Evolutionary conservation across 2,797 vertebrate genomes (phyloP).

Genomic region (Mallotus villosus): DNA sequence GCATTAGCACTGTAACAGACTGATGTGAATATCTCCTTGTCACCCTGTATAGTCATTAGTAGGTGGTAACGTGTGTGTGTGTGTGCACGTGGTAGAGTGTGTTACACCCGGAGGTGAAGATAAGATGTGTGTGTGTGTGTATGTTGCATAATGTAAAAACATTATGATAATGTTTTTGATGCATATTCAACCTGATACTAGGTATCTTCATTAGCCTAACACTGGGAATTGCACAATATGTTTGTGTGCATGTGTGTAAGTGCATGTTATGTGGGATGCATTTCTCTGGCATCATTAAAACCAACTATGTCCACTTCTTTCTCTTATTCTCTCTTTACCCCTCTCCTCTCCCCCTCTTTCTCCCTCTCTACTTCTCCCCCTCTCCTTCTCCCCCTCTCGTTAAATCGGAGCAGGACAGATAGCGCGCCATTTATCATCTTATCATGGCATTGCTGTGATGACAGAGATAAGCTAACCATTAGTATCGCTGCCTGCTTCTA

Average conservation of each 20-base stretch:
- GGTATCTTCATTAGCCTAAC: conserved; percentile 30
- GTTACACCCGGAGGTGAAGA: no score
- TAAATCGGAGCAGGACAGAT: no score
- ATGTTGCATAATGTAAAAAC: conserved; percentile 28
- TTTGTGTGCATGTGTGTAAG: neutral
- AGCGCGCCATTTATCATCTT: conserved; percentile 32
- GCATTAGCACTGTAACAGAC: conserved; percentile 13
- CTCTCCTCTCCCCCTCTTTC: neutral
- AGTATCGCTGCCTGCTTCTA: neutral
- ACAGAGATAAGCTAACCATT: conserved; percentile 28
- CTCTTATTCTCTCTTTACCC: neutral
- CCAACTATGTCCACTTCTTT: neutral
- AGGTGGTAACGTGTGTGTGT: conserved; percentile 12
- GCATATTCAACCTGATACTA: conserved; percentile 17
- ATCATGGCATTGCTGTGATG: conserved; percentile 48
- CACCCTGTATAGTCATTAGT: conserved; percentile 26
- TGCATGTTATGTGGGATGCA: conserved; percentile 14
- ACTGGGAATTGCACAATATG: conserved; percentile 10
- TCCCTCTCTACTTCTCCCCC: no score
- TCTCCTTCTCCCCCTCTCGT: no score
- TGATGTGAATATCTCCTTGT: neutral
- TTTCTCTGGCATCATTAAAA: neutral
- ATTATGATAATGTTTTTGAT: conserved; percentile 13
- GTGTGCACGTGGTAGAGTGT: neutral
- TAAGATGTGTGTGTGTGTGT: neutral